A percentile compares a stretch with the other conserved stretches of the same genome.
Evolutionary conservation across 2,113 vertebrate species (phyloP).

Genomic region (Sporophila hypoxantha): DNA sequence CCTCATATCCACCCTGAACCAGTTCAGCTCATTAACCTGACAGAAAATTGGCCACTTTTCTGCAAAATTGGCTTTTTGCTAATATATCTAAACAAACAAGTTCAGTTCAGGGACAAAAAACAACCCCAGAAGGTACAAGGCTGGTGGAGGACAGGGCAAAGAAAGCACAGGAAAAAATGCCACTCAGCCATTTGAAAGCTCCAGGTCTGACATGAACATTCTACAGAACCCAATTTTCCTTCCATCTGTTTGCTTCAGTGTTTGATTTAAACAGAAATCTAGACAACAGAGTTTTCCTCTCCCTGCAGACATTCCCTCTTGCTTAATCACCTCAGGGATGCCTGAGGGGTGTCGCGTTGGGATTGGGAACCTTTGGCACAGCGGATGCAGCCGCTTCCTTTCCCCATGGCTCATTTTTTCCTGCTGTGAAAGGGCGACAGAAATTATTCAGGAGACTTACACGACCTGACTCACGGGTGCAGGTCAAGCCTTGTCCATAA

Average conservation of each 20-base stretch:
- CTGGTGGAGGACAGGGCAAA: neutral
- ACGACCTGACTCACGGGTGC: fast-evolving
- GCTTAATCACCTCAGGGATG: neutral
- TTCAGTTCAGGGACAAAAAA: neutral
- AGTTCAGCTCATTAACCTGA: fast-evolving
- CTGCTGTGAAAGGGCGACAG: neutral
- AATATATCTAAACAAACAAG: neutral
- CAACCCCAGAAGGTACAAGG: neutral
- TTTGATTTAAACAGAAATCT: neutral
- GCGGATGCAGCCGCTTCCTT: neutral
- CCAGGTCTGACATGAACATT: fast-evolving
- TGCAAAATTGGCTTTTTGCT: neutral
- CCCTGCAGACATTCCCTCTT: neutral
- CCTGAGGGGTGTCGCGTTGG: fast-evolving
- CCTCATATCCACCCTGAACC: neutral
- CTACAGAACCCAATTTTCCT: neutral
- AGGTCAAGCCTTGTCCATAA: neutral
- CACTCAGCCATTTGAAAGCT: fast-evolving
- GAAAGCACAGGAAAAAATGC: neutral
- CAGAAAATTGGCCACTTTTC: neutral
- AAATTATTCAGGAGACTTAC: neutral
- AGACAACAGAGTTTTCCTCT: neutral
- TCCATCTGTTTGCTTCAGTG: neutral
- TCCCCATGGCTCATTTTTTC: constrained; percentile 29
- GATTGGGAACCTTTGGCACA: neutral